phyloP scores from a whole-genome alignment of 2,113 vertebrate genomes.

The Chloropsis cyanopogon region DNA sequence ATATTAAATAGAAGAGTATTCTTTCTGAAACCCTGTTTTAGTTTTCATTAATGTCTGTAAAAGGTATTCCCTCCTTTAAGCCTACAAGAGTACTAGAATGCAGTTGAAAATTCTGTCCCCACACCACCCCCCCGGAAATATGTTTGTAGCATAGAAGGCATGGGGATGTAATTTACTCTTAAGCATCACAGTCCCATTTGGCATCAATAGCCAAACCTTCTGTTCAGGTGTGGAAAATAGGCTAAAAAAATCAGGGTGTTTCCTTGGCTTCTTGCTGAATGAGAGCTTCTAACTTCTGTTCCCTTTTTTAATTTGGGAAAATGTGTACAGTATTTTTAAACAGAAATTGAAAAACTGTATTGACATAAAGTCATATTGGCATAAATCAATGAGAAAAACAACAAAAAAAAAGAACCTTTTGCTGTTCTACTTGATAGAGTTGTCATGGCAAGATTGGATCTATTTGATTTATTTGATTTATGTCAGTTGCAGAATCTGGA shows the following conservation, averaged over 20 bases:
- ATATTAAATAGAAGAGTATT: not conserved
- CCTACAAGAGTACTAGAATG: not conserved
- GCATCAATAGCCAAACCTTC: not conserved
- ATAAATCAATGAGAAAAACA: not conserved
- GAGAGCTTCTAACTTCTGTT: not conserved
- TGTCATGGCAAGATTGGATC: not conserved
- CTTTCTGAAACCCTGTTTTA: not conserved
- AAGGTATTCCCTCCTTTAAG: not conserved
- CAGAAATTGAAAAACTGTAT: not conserved
- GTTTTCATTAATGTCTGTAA: not conserved
- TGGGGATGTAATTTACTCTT: not conserved
- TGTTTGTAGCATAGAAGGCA: not conserved
- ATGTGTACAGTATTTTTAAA: not conserved
- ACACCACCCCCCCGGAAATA: rapidly evolving
- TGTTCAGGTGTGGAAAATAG: not conserved
- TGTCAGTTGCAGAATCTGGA: not conserved
- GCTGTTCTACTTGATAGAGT: not conserved
- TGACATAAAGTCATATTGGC: not conserved
- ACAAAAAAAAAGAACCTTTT: not conserved
- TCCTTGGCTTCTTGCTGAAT: not conserved
- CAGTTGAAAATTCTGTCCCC: not conserved
- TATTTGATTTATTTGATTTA: not conserved
- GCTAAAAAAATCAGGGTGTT: not conserved
- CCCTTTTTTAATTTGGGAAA: not conserved
- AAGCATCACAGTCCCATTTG: not conserved